Percentiles rank a stretch among this genome's conserved stretches.
Conservation (phyloP, 2,888 invertebrate species). For the Caenorhabditis zanzibari region DNA sequence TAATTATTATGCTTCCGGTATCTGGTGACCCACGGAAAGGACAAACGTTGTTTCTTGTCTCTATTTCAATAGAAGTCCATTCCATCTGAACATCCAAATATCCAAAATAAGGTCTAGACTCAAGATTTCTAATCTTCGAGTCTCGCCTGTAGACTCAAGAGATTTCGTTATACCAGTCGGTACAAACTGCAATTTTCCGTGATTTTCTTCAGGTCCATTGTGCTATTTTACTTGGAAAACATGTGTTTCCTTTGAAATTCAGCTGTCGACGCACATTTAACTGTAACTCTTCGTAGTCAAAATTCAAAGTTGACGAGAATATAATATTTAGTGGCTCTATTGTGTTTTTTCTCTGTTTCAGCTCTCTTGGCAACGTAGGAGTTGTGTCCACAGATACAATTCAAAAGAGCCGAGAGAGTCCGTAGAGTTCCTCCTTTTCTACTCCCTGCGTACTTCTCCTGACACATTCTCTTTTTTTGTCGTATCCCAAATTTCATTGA, state of each 20-base stretch:
- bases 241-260: no score
- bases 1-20: slow-evolving; percentile 63
- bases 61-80: not conserved
- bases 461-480: slow-evolving; percentile 1
- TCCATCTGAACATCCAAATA: not conserved
- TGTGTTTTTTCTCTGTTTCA: not conserved
- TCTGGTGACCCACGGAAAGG: slow-evolving; percentile 15
- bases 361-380: slow-evolving; percentile 41
- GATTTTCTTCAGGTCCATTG: no score
- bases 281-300: not conserved
- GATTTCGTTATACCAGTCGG: no score
- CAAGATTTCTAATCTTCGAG: no score
- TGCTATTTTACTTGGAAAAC: no score
- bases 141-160: no score
- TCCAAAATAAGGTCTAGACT: not conserved
- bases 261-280: no score
- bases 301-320: not conserved
- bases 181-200: no score
- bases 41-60: not conserved
- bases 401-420: slow-evolving; percentile 4
- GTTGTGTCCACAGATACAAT: slow-evolving; percentile 31
- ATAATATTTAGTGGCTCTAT: not conserved
- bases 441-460: not conserved
- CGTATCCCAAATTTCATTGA: slow-evolving; percentile 9
- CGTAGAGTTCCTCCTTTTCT: not conserved